These are phyloP conservation scores for Bathynomus jamesi DNA, from an alignment of 1,140 invertebrate genomes.

Conservation along the genomic window DNA sequence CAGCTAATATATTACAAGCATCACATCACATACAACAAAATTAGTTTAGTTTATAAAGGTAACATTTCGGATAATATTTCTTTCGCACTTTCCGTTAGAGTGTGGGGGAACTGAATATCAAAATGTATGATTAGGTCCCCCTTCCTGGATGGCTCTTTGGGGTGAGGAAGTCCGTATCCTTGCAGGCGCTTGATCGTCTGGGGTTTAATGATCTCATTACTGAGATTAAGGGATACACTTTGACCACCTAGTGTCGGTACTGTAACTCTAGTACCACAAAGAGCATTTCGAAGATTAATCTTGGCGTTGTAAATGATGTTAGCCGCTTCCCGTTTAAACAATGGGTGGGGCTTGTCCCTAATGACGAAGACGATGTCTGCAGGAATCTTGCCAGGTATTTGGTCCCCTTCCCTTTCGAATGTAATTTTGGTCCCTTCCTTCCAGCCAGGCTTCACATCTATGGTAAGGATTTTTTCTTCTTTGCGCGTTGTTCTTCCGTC, in stretches of 20 bases:
- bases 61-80: conserved; percentile 62
- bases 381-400: conserved; percentile 88
- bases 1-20: too few species aligned
- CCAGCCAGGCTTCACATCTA: conserved; percentile 98
- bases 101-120: conserved; percentile 93
- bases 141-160: conserved; percentile 81
- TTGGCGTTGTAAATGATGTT: conserved; percentile 88
- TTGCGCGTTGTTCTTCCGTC: conserved; percentile 73
- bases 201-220: conserved; percentile 85
- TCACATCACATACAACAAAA: too few species aligned
- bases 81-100: conserved; percentile 68
- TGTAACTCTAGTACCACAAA: conserved; percentile 79
- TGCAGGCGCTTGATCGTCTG: conserved; percentile 78
- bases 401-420: conserved; percentile 97
- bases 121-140: conserved; percentile 94
- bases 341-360: conserved; percentile 88
- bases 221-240: conserved; percentile 73
- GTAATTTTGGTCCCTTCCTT: conserved; percentile 98
- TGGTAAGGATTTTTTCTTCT: conserved; percentile 96
- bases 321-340: conserved; percentile 90
- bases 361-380: conserved; percentile 99
- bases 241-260: conserved; percentile 86
- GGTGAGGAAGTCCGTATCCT: conserved; percentile 87
- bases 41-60: conserved; percentile 25
- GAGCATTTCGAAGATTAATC: conserved; percentile 80